Base-by-base conservation (phyloP, 2,888 invertebrate genomes). In the Caenorhabditis drosophilae region DNA sequence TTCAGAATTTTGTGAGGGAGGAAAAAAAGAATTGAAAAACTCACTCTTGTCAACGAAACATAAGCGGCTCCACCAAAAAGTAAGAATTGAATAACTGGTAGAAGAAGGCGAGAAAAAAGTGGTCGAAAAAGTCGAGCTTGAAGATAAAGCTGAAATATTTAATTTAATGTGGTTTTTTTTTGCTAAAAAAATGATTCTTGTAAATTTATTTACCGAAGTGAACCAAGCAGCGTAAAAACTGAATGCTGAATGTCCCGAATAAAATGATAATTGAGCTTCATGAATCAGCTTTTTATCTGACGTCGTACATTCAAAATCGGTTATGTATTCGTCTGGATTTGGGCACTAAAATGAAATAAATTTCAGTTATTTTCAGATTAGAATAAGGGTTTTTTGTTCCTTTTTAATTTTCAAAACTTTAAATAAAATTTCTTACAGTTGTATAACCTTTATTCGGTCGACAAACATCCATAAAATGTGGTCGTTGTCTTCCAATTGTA, bases 391-490 rank as follows among this genome's bases (percentile, higher is more conserved):
- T 4, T 36, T n/a, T 6, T 36, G 9, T 11, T 36, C 9, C 38
- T 9, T 36, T 22, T 18, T 16, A 36, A 42, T 16, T 16, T 16
- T 18, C 20, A 46, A 46, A 25, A 46, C 48, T 15, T 34, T 12
- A 31, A 6, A 48, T 34, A 34, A 50, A 34, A 18, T 51, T n/a
- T n/a, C 51, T 45, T 12, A 67, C 67, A 20, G 45, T 63, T 2
- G 46, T 18, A 48, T 75, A 78, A 15, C 81, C 79, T 4, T 64
- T 50, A 44, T 67, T 57, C 31, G 96, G 96, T 54, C 88, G 86
- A 83, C 97, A 98, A 0, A 95, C 90, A 75, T 88, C 89, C 83
- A 93, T 89, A 87, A 97, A 98, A 86, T 98, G 95, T 27, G 97
- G 97, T 75, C 97, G 87, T 73, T 96, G 86, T 54, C 95, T 89